Evolutionary conservation across 2,888 invertebrate species (phyloP).

Genomic region (Onchidella celtica): DNA sequence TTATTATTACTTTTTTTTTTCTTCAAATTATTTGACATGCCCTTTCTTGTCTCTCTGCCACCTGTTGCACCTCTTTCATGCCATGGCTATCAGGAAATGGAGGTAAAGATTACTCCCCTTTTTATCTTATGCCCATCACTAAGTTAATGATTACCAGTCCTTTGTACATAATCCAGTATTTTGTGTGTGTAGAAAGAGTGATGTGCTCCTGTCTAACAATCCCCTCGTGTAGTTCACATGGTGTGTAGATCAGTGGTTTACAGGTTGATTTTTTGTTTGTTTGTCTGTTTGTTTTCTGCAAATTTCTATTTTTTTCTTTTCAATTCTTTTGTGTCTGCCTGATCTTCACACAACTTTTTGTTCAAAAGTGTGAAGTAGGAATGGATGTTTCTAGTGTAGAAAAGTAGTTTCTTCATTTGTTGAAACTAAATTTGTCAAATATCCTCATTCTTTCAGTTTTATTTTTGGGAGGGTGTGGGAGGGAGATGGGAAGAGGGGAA

Average conservation of each 20-base stretch:
- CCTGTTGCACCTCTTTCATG: background rate
- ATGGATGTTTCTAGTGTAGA: no score
- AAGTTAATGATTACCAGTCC: no score
- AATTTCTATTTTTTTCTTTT: background rate
- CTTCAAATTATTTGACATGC: background rate
- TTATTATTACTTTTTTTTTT: slow-evolving; percentile 5
- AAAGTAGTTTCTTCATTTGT: background rate
- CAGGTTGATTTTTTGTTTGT: no score
- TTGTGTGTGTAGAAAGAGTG: slow-evolving; percentile 26
- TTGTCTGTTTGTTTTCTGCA: background rate
- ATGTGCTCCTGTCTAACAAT: slow-evolving; percentile 25
- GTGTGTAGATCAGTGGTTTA: slow-evolving; percentile 25
- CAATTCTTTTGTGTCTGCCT: background rate
- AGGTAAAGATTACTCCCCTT: slow-evolving; percentile 40
- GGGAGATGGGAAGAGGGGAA: no score
- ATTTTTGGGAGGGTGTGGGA: no score
- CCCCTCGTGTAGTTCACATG: slow-evolving; percentile 17
- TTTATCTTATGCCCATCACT: no score
- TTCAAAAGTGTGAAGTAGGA: background rate
- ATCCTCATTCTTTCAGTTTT: no score
- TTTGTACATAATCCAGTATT: slow-evolving; percentile 9
- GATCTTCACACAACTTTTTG: background rate
- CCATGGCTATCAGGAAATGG: slow-evolving; percentile 44
- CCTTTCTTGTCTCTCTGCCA: slow-evolving; percentile 2
- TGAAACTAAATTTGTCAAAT: no score